A percentile compares a stretch with the other conserved stretches of the same genome.
Evolutionary conservation across 2,888 invertebrate genomes (phyloP).

Genomic region (Caenorhabditis sp.): DNA sequence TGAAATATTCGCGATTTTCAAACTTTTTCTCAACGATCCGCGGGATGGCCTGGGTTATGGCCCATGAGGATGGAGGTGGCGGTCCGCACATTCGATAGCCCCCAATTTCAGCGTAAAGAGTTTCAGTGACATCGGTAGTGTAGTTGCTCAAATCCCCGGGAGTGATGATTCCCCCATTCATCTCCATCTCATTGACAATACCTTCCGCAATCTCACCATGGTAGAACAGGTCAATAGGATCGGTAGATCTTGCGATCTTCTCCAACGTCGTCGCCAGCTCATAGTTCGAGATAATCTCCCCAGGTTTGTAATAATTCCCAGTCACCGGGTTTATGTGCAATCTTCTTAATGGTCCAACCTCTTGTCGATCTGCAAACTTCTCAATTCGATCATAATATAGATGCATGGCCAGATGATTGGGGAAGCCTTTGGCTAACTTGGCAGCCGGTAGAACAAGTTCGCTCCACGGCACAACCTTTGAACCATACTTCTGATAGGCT

Average conservation of each 20-base stretch:
- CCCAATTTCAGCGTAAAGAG: slow-evolving; percentile 30
- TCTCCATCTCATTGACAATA: slow-evolving; percentile 60
- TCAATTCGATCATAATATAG: slow-evolving; percentile 25
- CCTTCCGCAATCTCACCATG: slow-evolving; percentile 59
- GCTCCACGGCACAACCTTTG: slow-evolving; percentile 43
- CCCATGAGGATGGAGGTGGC: slow-evolving; percentile 87
- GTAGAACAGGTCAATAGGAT: slow-evolving; percentile 67
- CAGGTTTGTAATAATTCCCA: slow-evolving; percentile 60
- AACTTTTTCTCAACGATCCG: slow-evolving; percentile 49
- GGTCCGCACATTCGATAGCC: slow-evolving; percentile 81
- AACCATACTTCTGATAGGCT: slow-evolving; percentile 61
- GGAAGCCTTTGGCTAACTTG: slow-evolving; percentile 48
- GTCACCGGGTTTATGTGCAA: slow-evolving; percentile 64
- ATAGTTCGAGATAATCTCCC: slow-evolving; percentile 64
- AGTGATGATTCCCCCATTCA: slow-evolving; percentile 32
- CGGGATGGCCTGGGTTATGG: slow-evolving; percentile 80
- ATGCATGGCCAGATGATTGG: slow-evolving; percentile 20
- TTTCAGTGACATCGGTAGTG: slow-evolving; percentile 25
- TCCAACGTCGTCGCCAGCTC: slow-evolving; percentile 60
- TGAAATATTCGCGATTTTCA: slow-evolving; percentile 41
- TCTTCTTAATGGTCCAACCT: slow-evolving; percentile 13
- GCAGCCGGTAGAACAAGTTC: slow-evolving; percentile 56
- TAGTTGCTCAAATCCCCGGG: slow-evolving; percentile 22
- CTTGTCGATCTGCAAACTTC: slow-evolving; percentile 13
- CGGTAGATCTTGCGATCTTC: slow-evolving; percentile 48